Conservation (phyloP, 1,140 invertebrate species). For the Diplogasteroides magnus region DNA sequence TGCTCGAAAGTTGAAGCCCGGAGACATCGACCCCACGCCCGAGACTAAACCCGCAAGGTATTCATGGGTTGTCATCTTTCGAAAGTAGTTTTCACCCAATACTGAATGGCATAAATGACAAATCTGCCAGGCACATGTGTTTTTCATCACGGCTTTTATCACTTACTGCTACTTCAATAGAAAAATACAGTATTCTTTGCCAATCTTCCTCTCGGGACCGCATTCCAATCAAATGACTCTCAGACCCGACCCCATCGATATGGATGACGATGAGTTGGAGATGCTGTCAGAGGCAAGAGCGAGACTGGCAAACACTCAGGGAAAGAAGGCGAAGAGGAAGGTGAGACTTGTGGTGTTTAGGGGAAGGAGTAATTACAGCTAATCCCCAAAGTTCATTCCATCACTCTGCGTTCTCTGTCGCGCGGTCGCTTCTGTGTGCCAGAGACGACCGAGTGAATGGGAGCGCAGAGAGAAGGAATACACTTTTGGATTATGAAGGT, state of each 20-base stretch:
- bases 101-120: not conserved
- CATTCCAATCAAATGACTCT: too few species aligned
- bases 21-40: constrained; percentile 98
- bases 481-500: too few species aligned
- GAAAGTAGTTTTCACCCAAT: constrained; percentile 64
- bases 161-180: too few species aligned
- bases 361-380: too few species aligned
- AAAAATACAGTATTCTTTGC: constrained; percentile 13
- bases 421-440: too few species aligned
- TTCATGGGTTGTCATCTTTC: constrained; percentile 99
- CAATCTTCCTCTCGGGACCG: too few species aligned
- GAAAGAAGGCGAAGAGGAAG: constrained; percentile 97
- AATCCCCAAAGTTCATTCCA: too few species aligned
- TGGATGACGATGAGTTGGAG: constrained; percentile 96
- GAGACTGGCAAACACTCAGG: constrained; percentile 94
- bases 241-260: constrained; percentile 96
- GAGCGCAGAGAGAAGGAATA: too few species aligned
- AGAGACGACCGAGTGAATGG: too few species aligned
- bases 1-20: constrained; percentile 90
- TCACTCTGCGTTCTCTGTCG: too few species aligned
- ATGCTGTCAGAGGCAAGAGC: constrained; percentile 98
- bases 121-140: not conserved
- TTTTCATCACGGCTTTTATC: too few species aligned
- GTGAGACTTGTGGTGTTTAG: not conserved
- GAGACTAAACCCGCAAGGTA: constrained; percentile 98